Percentiles rank a stretch among this genome's conserved stretches.
Conservation (phyloP, 2,797 vertebrate species). For the Pseudochaenichthys georgianus region DNA sequence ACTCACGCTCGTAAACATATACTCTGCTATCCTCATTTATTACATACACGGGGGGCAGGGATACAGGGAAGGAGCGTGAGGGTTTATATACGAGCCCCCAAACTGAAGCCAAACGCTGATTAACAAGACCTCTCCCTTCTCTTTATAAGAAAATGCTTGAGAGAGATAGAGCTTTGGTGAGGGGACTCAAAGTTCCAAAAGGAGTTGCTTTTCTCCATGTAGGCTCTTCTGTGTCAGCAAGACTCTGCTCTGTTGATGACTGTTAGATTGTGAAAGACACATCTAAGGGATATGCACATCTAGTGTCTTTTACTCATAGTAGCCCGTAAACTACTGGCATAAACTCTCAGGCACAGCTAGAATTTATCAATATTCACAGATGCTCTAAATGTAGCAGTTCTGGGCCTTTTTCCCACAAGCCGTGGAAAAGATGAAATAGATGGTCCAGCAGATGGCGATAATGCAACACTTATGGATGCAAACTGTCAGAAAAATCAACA, state of each 20-base stretch:
- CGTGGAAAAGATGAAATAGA: too few relatives aligned
- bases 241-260: constrained; percentile 8
- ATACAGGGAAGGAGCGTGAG: constrained; percentile 25
- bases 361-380: too few relatives aligned
- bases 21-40: constrained; percentile 78
- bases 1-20: constrained; percentile 72
- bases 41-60: constrained; percentile 52
- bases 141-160: constrained; percentile 52
- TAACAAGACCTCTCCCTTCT: constrained; percentile 52
- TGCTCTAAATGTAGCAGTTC: too few relatives aligned
- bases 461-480: too few relatives aligned
- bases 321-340: too few relatives aligned
- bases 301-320: too few relatives aligned
- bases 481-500: too few relatives aligned
- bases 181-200: constrained; percentile 16
- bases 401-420: too few relatives aligned
- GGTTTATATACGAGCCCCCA: constrained; percentile 51
- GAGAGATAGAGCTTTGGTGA: constrained; percentile 7
- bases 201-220: constrained; percentile 4
- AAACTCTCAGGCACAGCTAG: too few relatives aligned
- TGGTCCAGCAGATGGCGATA: too few relatives aligned
- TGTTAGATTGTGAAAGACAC: constrained; percentile 36
- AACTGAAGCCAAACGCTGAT: constrained; percentile 62
- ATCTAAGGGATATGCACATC: constrained; percentile 20
- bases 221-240: constrained; percentile 20